Evolutionary conservation across 2,888 invertebrate genomes (phyloP).

Genomic region (Rotaria socialis): DNA sequence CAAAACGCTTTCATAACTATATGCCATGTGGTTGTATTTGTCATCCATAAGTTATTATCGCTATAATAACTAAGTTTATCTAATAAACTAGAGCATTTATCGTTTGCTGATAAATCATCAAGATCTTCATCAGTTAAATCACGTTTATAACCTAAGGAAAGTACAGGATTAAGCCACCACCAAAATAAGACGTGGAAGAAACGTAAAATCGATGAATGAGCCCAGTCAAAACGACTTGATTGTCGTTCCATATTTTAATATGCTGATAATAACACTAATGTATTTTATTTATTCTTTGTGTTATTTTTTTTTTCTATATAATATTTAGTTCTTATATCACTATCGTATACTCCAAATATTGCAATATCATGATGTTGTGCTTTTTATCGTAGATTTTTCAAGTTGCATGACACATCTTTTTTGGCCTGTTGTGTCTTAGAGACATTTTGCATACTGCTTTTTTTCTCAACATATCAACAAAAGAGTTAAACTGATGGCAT

Average conservation of each 20-base stretch:
- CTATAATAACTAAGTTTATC: background rate
- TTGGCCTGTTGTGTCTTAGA: no score
- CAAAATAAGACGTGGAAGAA: conserved; percentile 2
- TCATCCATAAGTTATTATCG: conserved; percentile 23
- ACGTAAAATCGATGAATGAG: conserved; percentile 12
- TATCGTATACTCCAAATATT: background rate
- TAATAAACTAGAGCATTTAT: background rate
- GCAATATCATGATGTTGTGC: background rate
- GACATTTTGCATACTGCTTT: no score
- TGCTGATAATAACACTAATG: background rate
- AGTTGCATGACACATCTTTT: no score
- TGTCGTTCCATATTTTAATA: background rate
- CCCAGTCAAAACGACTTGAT: conserved; percentile 34
- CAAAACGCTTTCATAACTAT: background rate
- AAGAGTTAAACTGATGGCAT: no score
- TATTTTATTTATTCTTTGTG: background rate
- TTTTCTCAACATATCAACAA: no score
- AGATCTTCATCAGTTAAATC: conserved; percentile 28
- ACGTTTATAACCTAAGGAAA: conserved; percentile 13
- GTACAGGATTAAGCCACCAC: conserved; percentile 29
- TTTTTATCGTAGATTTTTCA: background rate
- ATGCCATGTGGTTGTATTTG: conserved; percentile 30
- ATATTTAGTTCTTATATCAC: background rate
- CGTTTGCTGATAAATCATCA: background rate
- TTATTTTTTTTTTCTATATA: background rate